Evolutionary conservation across 2,797 vertebrate genomes (phyloP), one percentile per base, ranked within the genome.

Genomic region (Sus cebifrons): DNA sequence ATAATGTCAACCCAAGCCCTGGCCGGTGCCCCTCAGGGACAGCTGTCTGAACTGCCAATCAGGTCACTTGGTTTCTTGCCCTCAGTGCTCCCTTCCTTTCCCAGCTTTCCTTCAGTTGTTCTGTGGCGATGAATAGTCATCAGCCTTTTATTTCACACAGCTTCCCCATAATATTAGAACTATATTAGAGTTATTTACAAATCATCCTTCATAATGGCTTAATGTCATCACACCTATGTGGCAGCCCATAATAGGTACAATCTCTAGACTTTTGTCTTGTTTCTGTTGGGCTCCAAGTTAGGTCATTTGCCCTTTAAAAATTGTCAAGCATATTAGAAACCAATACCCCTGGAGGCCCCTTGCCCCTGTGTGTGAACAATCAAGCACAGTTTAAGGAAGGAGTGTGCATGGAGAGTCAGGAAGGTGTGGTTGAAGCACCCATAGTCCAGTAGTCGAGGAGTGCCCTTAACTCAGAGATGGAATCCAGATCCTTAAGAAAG

Each of bases 11-110:
- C 54, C 62, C 15, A 89, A 68, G 52, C 32, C 70, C 56, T 90
- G 27, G 13, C 5, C 2, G 29, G 40, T 74, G 78, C 73, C 92
- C 40, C 67, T 6, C 0, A 0, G 81, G 56, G 89, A 89, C 70
- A 56, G 20, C 77, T 84, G 44, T 92, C 94, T 93, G 65, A 95
- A 70, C n/a, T 93, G 95, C 27, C 95, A 89, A 25, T 95, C 95
- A 91, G 56, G 16, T 49, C 20, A 5, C 65, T 88, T 54, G 62
- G 44, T 78, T 86, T 90, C 87, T 70, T 94, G 74, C 52, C 44
- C 89, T 95, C 25, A 0, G 23, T 16, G 40, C 62, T 82, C 84
- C 56, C 75, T 92, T 95, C 18, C 32, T 88, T 71, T 74, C 16
- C 44, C 11, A 60, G 78, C 44, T 96, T 86, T 88, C 64, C 49